A percentile compares a stretch with the other conserved stretches of the same genome.
Conservation (phyloP, 2,888 invertebrate genomes). For the Brachylomia viminalis region DNA sequence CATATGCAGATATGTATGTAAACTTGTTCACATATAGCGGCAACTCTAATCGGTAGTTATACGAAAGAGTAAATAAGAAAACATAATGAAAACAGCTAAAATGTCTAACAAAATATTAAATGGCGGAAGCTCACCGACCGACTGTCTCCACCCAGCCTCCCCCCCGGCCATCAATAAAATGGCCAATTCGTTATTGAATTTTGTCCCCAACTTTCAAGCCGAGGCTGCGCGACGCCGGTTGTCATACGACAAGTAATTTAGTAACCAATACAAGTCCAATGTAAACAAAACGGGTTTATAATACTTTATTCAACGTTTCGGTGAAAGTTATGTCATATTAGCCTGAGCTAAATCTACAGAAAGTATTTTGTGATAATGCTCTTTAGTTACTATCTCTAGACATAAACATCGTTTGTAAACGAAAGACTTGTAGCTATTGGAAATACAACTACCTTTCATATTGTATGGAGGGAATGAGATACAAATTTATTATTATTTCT, state of each 20-base stretch:
- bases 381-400: constrained; percentile 78
- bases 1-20: constrained; percentile 60
- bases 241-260: constrained; percentile 85
- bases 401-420: constrained; percentile 76
- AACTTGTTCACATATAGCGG: constrained; percentile 56
- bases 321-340: constrained; percentile 90
- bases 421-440: constrained; percentile 75
- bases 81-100: constrained; percentile 73
- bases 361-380: constrained; percentile 78
- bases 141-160: constrained; percentile 89
- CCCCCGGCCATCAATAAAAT: constrained; percentile 91
- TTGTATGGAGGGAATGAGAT: constrained; percentile 79
- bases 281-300: constrained; percentile 85
- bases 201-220: constrained; percentile 86
- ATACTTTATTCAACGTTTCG: constrained; percentile 77
- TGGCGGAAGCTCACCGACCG: constrained; percentile 87
- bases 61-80: constrained; percentile 81
- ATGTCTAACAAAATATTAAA: constrained; percentile 81
- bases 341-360: constrained; percentile 79
- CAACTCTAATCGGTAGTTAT: constrained; percentile 70
- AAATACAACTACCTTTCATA: constrained; percentile 79
- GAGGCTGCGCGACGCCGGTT: constrained; percentile 89
- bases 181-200: constrained; percentile 91
- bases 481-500: constrained; percentile 82
- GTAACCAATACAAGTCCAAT: constrained; percentile 81